Percentiles rank a stretch among this genome's conserved stretches.
Conservation (phyloP, 2,797 vertebrate genomes). For the Myiotriccus ornatus region DNA sequence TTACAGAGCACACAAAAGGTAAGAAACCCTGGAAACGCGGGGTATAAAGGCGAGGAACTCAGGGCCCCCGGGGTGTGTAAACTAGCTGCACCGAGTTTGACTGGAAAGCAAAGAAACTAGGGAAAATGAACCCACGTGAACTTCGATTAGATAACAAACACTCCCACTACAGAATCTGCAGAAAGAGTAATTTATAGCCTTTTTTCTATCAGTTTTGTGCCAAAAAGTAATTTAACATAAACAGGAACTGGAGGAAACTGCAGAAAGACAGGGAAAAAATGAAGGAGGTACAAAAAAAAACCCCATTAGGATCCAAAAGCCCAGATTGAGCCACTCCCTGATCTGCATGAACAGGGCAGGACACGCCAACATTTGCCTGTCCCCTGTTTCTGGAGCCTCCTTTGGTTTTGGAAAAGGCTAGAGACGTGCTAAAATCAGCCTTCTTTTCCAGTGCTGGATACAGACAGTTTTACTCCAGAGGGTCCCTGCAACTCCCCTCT, state of each 20-base stretch:
- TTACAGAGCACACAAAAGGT: slow-evolving; percentile 1
- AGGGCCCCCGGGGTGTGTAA: background rate
- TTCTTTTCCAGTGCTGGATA: background rate
- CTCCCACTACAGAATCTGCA: background rate
- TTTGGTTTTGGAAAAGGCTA: background rate
- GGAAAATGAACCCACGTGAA: background rate
- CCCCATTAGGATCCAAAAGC: background rate
- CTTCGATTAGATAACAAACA: background rate
- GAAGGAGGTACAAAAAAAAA: background rate
- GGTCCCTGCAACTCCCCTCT: background rate
- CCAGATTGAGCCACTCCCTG: background rate
- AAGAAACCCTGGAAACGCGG: slow-evolving; percentile 10
- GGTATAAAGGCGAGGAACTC: slow-evolving; percentile 2
- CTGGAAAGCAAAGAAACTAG: background rate
- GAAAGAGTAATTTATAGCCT: background rate
- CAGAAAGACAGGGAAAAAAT: background rate
- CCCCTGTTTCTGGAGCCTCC: background rate
- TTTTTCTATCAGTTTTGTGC: background rate
- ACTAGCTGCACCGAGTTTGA: background rate
- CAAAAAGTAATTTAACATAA: background rate
- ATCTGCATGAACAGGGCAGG: background rate
- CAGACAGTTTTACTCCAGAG: background rate
- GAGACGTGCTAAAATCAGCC: fast-evolving
- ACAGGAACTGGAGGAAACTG: background rate
- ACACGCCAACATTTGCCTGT: fast-evolving